A percentile compares a stretch with the other conserved stretches of the same genome.
Conservation (phyloP, 2,888 invertebrate species). For the Cerceris rybyensis region DNA sequence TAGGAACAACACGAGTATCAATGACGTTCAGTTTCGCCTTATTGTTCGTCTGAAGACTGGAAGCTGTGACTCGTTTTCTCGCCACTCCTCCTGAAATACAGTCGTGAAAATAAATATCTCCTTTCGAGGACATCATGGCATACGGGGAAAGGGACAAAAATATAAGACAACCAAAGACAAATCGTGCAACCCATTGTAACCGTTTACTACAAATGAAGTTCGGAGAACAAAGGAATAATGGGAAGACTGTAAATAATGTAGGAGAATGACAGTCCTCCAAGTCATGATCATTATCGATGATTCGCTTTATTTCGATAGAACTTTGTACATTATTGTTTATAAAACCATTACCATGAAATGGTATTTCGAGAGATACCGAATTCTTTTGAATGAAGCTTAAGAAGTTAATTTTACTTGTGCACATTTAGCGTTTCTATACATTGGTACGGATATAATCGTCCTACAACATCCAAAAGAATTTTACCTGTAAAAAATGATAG, state of each 20-base stretch:
- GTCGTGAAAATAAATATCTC: neutral
- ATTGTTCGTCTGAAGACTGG: neutral
- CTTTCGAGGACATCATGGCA: neutral
- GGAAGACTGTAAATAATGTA: neutral
- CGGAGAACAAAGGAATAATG: neutral
- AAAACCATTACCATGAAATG: neutral
- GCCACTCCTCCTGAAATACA: slow-evolving; percentile 3
- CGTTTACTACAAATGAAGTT: neutral
- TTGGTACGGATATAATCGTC: no score
- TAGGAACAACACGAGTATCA: no score
- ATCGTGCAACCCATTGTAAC: slow-evolving; percentile 15
- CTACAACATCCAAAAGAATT: no score
- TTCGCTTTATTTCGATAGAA: neutral
- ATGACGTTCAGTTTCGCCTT: no score
- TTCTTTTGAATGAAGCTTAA: no score
- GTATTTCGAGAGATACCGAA: neutral
- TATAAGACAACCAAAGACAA: neutral
- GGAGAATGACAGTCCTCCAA: neutral
- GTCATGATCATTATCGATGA: neutral
- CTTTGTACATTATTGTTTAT: neutral
- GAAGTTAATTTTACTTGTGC: no score
- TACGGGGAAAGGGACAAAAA: neutral
- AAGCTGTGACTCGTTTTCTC: neutral
- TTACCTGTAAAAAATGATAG: no score
- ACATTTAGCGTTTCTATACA: no score